Base-by-base conservation (phyloP, 2,888 invertebrate species). In the Drosophila paracracens region DNA sequence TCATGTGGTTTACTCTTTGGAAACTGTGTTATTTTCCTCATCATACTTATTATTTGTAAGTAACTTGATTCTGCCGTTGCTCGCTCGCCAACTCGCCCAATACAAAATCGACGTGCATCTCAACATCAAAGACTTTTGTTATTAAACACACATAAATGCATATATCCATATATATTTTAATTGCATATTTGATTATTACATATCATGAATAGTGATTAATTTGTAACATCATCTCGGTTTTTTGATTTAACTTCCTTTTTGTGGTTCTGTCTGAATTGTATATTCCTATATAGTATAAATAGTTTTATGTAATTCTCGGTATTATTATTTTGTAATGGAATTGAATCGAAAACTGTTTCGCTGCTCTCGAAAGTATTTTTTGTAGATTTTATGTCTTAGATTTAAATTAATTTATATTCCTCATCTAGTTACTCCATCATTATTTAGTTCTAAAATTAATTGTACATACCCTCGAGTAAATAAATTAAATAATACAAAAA, bases 51-150 rank as follows among this genome's bases (percentile, higher is more conserved):
- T 48, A 48, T 64, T 48, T 43, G 54, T 29, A 67, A 50, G 46
- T 69, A 68, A 70, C 35, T 62, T 70, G 58, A 62, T 56, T 57
- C 69, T 69, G 76, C 86, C 67, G 58, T 74, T 81, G 66, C 70
- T 75, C 77, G 76, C 87, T 86, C 57, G 73, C 61, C 67, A 66
- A 69, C 84, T 80, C 73, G 74, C 82, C 78, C 58, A 79, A 73
- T 63, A 65, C 80, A 62, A 71, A 65, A 72, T 68, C 56, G 67
- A 76, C 79, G 79, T 67, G 90, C 81, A 90, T 90, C 91, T 90
- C 91, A 88, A 88, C 76, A 71, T 76, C 83, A 82, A 91, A 90
- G 91, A 90, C 90, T 90, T 90, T 84, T 80, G 74, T 83, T 88
- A 75, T 68, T 27, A 74, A 36, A 79, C 61, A 63, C 61, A 63